Base-by-base conservation (phyloP, 1,140 invertebrate genomes). In the Andrena cerasifolii region DNA sequence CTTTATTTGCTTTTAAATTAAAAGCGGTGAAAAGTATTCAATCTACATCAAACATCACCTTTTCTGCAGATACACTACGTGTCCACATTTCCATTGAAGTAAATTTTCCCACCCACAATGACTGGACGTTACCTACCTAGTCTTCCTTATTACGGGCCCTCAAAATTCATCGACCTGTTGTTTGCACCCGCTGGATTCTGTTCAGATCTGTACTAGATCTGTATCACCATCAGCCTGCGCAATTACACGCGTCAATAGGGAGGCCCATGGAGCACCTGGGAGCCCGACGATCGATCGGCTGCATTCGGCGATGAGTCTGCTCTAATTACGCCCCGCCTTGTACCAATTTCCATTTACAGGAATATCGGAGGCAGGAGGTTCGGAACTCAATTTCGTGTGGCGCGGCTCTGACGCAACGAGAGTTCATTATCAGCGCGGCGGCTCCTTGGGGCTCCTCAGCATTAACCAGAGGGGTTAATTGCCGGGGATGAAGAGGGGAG, bases 311-410 rank as follows among this genome's bases (percentile, higher is more conserved):
- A 56, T 49, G 47, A 62, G 43, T 14, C 56, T 59, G 59, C 18
- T 73, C 63, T 66, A 78, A 82, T 72, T 45, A 61, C 58, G 26
- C 24, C 51, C 26, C 67, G 63, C 82, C 83, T 85, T 85, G 83
- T 80, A 84, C 78, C 79, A 73, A 85, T 85, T 85, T 85, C 83
- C 83, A 85, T 82, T 84, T 82, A 78, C 73, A 82, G 80, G 80
- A 82, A 83, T 83, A 67, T 75, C 80, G n/a, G n/a, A 26, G 31
- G 28, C 63, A 54, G 43, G 36, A 61, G 59, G 61, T 12, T 31
- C 76, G 28, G 63, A 62, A 70, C 66, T 71, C 58, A 71, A 61
- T 62, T 73, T 61, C 71, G 51, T 68, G 24, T 40, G 58, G 21
- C 54, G 68, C 56, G 26, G 26, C 24, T 45, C 49, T 24, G 43